Evolutionary conservation across 2,797 vertebrate genomes (phyloP).

Genomic region (Nothura maculosa): DNA sequence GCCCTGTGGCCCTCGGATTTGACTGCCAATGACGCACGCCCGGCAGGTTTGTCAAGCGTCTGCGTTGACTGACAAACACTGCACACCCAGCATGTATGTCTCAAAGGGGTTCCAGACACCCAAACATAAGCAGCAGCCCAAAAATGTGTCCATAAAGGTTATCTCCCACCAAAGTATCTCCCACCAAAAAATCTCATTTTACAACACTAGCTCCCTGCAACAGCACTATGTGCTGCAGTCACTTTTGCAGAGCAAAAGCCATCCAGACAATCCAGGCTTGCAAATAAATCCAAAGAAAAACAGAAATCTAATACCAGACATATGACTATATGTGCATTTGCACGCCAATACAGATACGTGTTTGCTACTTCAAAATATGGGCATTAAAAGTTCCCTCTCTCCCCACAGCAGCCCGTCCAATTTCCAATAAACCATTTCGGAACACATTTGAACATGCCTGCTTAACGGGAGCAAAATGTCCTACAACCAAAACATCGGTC

Average conservation of each 20-base stretch:
- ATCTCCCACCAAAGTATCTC: neutral
- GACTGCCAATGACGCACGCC: conserved; percentile 46
- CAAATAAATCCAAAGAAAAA: neutral
- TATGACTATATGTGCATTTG: neutral
- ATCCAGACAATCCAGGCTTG: neutral
- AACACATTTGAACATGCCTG: conserved; percentile 22
- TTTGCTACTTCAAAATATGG: neutral
- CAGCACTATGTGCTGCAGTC: neutral
- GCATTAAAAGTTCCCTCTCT: neutral
- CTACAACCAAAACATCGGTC: conserved; percentile 22
- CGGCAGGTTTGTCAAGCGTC: rapidly evolving
- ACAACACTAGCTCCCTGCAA: neutral
- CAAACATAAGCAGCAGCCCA: neutral
- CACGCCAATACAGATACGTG: neutral
- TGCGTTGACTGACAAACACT: neutral
- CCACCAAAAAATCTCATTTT: neutral
- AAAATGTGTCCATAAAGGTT: neutral
- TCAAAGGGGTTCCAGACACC: neutral
- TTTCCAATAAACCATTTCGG: neutral
- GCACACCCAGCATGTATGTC: too few species aligned
- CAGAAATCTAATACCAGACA: neutral
- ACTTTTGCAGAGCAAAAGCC: neutral
- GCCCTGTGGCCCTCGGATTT: conserved; percentile 29
- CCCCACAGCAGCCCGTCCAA: neutral
- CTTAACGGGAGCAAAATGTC: conserved; percentile 15